A percentile compares a stretch with the other conserved stretches of the same genome.
Conservation (phyloP, 2,888 invertebrate species). For the Ferrisia virgata region DNA sequence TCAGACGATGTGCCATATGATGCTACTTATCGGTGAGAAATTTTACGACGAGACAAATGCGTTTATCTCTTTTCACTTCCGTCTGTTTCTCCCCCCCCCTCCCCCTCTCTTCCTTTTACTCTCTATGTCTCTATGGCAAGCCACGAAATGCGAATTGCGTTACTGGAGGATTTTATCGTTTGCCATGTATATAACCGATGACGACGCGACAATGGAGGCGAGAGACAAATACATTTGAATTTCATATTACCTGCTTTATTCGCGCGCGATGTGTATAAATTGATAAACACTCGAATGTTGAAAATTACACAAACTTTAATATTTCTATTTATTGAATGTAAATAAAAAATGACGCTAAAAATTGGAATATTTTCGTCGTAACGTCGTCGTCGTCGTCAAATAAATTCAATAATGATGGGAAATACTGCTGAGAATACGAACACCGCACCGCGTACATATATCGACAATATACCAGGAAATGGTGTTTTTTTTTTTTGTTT, state of each 20-base stretch:
- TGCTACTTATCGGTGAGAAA: not conserved
- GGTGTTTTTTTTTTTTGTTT: not conserved
- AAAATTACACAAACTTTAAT: conserved; percentile 21
- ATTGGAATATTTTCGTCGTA: conserved; percentile 10
- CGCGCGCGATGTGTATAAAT: not conserved
- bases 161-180: not conserved
- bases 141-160: not conserved
- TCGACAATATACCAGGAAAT: not conserved
- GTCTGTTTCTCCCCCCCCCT: no score
- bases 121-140: not conserved
- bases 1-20: not conserved
- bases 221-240: conserved; percentile 9
- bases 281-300: conserved; percentile 15
- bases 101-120: no score
- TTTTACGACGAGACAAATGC: conserved; percentile 3
- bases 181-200: not conserved
- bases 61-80: no score
- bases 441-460: not conserved
- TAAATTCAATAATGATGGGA: not conserved
- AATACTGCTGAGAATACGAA: not conserved
- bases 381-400: not conserved
- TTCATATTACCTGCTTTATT: conserved; percentile 23
- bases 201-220: not conserved
- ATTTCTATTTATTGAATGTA: conserved; percentile 19
- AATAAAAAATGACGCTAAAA: conserved; percentile 7